These are phyloP conservation scores for Diarsia brunnea DNA, from an alignment of 2,888 invertebrate genomes.

Conservation along the genomic window DNA sequence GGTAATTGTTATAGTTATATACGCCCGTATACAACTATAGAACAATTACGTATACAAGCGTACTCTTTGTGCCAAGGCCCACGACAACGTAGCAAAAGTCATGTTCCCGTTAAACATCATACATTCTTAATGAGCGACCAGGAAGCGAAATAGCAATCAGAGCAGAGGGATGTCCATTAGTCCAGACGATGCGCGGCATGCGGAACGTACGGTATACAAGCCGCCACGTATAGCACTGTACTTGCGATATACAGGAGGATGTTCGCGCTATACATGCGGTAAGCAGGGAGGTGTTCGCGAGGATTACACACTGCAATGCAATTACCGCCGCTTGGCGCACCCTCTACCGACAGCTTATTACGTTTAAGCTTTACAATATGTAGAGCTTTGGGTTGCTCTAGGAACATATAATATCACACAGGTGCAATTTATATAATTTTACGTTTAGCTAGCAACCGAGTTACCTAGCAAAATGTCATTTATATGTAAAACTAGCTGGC, in stretches of 20 bases:
- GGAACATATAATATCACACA: background rate
- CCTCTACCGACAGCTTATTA: background rate
- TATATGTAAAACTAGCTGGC: no score
- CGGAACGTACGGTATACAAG: no score
- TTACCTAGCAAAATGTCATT: background rate
- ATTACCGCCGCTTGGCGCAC: conserved; percentile 5
- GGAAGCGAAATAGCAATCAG: background rate
- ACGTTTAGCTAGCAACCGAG: background rate
- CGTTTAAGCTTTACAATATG: background rate
- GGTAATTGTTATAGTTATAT: no score
- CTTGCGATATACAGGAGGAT: background rate
- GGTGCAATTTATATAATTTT: background rate
- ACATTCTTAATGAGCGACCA: background rate
- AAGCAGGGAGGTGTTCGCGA: background rate
- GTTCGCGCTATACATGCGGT: background rate
- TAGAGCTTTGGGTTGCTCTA: background rate
- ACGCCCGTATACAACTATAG: no score
- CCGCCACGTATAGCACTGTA: background rate
- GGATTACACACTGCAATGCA: background rate
- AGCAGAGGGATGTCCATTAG: background rate
- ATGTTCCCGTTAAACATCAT: no score
- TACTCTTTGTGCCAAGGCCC: no score
- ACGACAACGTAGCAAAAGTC: no score
- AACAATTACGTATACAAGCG: no score
- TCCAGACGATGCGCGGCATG: background rate